Base-by-base conservation (phyloP, 1,140 invertebrate species). In the Leptoteleia sp. region DNA sequence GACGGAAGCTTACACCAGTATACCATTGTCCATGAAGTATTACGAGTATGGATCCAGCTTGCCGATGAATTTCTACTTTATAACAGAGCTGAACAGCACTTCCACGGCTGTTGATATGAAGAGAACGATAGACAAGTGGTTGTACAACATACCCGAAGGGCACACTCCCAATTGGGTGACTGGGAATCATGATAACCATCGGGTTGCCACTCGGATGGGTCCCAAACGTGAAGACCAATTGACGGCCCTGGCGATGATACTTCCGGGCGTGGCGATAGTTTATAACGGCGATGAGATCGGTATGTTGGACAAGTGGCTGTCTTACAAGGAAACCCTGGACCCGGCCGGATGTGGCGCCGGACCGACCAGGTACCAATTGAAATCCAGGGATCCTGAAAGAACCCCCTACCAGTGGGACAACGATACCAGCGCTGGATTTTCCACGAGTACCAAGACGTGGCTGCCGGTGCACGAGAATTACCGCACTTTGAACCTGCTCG, bases 221-320 rank as follows among this genome's bases (percentile, higher is more conserved):
- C 6, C 84, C 0, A 89, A 92, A 40, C 88, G 93, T 64, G 91
- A 93, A 0, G 94, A 95, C 85, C 88, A 90, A 9, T 83, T 93
- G 2, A 90, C 93, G 61, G 93, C 93, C 82, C 78, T 95, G 9
- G 88, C 91, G 3, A 85, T 92, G 54, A 85, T 93, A 0, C 79
- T 94, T 35, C 92, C 93, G 0, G 94, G 94, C 0, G 91, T 93
- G n/a, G 89, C 92, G 0, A 89, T 94, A 7, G 91, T 92, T n/a
- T 95, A 95, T 84, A 93, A 94, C 91, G 95, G 94, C 6, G 94
- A 95, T 84, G 94, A 95, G 82, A 92, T 95, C 17, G 94, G 92
- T 0, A 93, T 94, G 91, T 78, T 88, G 42, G 90, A 94, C 83
- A 89, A 90, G 0, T 86, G 77, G 43, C 86, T 93, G n/a, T 86